Evolutionary conservation across 2,113 vertebrate species (phyloP).

Genomic region (Sarotherodon lohbergeri): DNA sequence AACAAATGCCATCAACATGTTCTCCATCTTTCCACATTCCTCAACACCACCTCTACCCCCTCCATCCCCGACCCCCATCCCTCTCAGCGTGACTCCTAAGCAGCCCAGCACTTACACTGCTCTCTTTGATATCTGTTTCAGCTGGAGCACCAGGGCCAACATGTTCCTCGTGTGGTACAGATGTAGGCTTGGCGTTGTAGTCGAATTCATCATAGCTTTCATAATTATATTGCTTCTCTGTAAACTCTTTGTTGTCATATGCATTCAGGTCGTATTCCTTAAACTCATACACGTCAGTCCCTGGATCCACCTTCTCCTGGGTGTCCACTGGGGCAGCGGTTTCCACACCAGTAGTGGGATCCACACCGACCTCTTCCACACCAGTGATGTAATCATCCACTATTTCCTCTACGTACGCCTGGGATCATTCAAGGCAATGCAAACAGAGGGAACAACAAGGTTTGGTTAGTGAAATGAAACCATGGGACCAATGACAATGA

Average conservation of each 20-base stretch:
- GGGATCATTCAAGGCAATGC: slow-evolving; percentile 14
- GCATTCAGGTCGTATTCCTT: slow-evolving; percentile 79
- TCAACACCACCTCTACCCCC: neutral
- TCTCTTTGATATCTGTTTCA: slow-evolving; percentile 87
- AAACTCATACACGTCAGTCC: slow-evolving; percentile 76
- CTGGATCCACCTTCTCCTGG: slow-evolving; percentile 56
- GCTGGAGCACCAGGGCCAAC: slow-evolving; percentile 92
- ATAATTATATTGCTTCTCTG: slow-evolving; percentile 77
- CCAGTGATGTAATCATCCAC: slow-evolving; percentile 95
- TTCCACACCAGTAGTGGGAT: slow-evolving; percentile 73
- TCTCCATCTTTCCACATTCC: slow-evolving; percentile 23
- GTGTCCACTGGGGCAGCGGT: slow-evolving; percentile 33
- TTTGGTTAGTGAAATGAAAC: slow-evolving; percentile 23
- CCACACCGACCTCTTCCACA: slow-evolving; percentile 84
- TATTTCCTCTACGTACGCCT: slow-evolving; percentile 84
- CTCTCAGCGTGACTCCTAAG: neutral
- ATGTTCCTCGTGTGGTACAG: slow-evolving; percentile 76
- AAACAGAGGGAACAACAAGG: neutral
- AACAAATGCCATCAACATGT: slow-evolving; percentile 6
- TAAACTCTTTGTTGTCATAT: slow-evolving; percentile 71
- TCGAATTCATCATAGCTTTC: slow-evolving; percentile 83
- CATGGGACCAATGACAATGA: neutral
- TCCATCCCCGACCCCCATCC: neutral
- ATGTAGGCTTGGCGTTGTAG: slow-evolving; percentile 80
- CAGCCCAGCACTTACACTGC: slow-evolving; percentile 80